A percentile compares a stretch with the other conserved stretches of the same genome.
Evolutionary conservation across 2,888 invertebrate species (phyloP).

Genomic region (Andrena trimmerana): DNA sequence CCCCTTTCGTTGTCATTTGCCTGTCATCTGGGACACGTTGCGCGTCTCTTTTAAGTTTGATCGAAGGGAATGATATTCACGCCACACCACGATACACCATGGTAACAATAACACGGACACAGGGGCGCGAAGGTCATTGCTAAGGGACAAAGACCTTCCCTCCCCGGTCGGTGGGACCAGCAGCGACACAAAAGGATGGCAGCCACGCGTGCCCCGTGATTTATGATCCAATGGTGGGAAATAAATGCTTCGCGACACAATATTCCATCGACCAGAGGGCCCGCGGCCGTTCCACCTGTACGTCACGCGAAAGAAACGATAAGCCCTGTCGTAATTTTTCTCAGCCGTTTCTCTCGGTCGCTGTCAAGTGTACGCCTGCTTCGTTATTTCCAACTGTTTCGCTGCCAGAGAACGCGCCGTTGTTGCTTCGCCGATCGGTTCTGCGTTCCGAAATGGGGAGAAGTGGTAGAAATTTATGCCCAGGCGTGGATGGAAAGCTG

Average conservation of each 20-base stretch:
- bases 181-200: slow-evolving; percentile 33
- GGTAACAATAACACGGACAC: neutral
- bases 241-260: slow-evolving; percentile 51
- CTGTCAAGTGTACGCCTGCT: neutral
- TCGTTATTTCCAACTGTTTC: neutral
- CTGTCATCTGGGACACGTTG: neutral
- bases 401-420: neutral
- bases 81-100: neutral
- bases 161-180: neutral
- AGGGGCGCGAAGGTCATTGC: slow-evolving; percentile 38
- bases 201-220: slow-evolving; percentile 30
- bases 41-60: neutral
- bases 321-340: slow-evolving; percentile 31
- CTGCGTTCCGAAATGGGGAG: neutral
- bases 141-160: slow-evolving; percentile 24
- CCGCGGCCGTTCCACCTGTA: slow-evolving; percentile 7
- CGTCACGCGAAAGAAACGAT: slow-evolving; percentile 28
- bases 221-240: slow-evolving; percentile 44
- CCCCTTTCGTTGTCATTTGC: too few species aligned
- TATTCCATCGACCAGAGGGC: slow-evolving; percentile 25
- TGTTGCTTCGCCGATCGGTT: neutral
- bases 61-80: neutral
- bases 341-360: slow-evolving; percentile 22
- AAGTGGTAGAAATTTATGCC: slow-evolving; percentile 12
- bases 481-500: slow-evolving; percentile 13